Evolutionary conservation across 2,888 invertebrate species (phyloP), one percentile per base, ranked within the genome.

Genomic region (Coleophora deauratella): DNA sequence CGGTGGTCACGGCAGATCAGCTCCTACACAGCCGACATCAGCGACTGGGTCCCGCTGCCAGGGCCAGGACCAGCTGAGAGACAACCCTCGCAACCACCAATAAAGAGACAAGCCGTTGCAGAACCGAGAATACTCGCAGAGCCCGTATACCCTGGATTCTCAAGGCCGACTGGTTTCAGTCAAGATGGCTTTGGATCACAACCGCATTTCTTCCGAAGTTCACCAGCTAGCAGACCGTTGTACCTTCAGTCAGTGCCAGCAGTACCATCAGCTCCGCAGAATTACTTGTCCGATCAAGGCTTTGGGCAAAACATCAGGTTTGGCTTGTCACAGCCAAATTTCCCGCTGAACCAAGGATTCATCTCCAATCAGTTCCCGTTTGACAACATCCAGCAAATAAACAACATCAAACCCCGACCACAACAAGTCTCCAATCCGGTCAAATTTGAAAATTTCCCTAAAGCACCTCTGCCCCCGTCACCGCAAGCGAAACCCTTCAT

Each of bases 1-100:
- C 66, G 85, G 62, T 85, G 85, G 85, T 85, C 85, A 12, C 71
- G 85, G 9, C 85, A 85, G 50, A 77, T 85, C 62, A 82, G 82
- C 63, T 68, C 81, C 6, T 82, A 84, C 55, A 84, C 78, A 27
- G 65, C 84, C 14, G 85, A 82, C 48, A 76, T 79, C 42, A 65
- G 79, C 47, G 85, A 85, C 62, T 85, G 85, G 85, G 76, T 84
- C 9, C 85, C 85, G 0, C 59, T 85, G 0, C 47, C 73, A 1
- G 72, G 66, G 1, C 80, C 84, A 1, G 71, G 63, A 1, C 78
- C 85, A 1, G 51, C 72, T 7, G 77, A 80, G 27, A 64, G 63
- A 50, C 74, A 71, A 40, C 50, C 57, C 4, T 43, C 57, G 13
- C 40, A 48, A 11, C 62, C 72, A 4, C 76, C 66, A 41, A 67